Percentiles rank a stretch among this genome's conserved stretches.
Conservation (phyloP, 2,113 vertebrate species). For the Melanocharis versteri region DNA sequence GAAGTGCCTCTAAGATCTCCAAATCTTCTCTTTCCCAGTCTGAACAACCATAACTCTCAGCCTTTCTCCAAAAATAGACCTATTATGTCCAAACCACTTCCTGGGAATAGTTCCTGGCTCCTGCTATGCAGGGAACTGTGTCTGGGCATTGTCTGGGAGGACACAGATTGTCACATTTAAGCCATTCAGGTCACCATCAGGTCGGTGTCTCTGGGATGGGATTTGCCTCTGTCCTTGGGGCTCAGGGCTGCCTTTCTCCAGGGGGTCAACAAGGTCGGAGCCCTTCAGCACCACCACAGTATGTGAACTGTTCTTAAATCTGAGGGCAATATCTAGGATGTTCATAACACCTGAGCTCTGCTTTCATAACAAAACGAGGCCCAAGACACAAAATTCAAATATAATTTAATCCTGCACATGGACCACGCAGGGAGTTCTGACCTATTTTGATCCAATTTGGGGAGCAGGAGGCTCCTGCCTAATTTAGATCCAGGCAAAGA, state of each 20-base stretch:
- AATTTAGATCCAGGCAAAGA: neutral
- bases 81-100: neutral
- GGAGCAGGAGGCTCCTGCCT: neutral
- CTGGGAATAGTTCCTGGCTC: neutral
- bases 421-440: neutral
- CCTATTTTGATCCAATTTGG: neutral
- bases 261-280: neutral
- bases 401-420: neutral
- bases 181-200: neutral
- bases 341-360: neutral
- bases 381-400: neutral
- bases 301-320: neutral
- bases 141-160: neutral
- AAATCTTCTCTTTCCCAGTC: neutral
- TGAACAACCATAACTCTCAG: neutral
- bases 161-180: neutral
- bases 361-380: neutral
- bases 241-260: neutral
- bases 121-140: neutral
- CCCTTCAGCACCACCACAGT: neutral
- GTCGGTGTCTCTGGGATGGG: neutral
- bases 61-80: neutral
- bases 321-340: neutral
- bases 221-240: neutral
- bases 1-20: neutral